Percentiles rank a stretch among this genome's conserved stretches.
Evolutionary conservation across 2,797 vertebrate genomes (phyloP).

Genomic region (Chlorospingus flavigularis): DNA sequence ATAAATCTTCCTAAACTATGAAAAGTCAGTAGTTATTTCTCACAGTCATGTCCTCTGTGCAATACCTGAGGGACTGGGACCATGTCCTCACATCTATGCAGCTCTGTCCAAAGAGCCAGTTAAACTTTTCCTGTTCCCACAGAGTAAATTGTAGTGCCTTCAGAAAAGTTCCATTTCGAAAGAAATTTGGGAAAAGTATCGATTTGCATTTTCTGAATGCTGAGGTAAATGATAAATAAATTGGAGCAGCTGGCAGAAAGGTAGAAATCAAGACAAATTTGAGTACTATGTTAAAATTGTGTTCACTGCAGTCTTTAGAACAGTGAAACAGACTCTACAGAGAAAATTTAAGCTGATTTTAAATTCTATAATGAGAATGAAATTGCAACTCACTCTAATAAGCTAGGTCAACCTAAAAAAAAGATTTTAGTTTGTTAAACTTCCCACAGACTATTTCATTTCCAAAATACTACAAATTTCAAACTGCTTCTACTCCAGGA

Average conservation of each 20-base stretch:
- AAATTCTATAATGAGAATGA: not conserved
- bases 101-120: not conserved
- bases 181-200: not conserved
- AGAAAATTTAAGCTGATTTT: not conserved
- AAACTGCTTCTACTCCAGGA: not conserved
- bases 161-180: not conserved
- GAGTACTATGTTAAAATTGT: not conserved
- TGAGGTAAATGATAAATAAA: not conserved
- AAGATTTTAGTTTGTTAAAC: not conserved
- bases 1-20: not conserved
- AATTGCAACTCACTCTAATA: not conserved
- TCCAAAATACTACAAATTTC: not conserved
- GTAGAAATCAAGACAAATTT: not conserved
- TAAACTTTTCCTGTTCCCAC: not conserved
- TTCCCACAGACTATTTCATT: not conserved
- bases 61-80: not conserved
- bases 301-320: not conserved
- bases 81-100: accelerated
- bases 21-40: not conserved
- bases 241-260: not conserved
- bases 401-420: not conserved
- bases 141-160: not conserved
- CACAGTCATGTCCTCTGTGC: not conserved
- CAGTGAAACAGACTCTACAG: not conserved
- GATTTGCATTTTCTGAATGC: not conserved